These are phyloP conservation scores for Drosophila seguyi DNA, from an alignment of 1,140 invertebrate genomes.

Conservation along the genomic window DNA sequence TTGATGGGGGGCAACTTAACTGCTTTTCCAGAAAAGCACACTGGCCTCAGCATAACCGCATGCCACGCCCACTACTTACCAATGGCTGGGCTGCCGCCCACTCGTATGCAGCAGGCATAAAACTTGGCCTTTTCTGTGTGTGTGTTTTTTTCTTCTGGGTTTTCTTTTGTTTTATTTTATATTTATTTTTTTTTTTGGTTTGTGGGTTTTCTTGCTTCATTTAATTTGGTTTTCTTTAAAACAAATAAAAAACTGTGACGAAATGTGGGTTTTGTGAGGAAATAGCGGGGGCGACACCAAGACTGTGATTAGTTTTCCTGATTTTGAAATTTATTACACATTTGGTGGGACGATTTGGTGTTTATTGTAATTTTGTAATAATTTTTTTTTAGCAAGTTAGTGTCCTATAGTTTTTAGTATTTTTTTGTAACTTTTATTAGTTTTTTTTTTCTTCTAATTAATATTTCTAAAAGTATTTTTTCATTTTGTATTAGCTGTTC, in stretches of 20 bases:
- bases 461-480: too few relatives aligned
- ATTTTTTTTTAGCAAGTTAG: not conserved
- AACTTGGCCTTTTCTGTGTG: conserved; percentile 12
- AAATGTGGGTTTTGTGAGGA: conserved; percentile 17
- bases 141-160: not conserved
- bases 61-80: conserved; percentile 6
- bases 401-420: not conserved
- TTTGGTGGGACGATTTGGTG: not conserved
- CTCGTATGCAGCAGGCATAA: conserved; percentile 29
- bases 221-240: conserved; percentile 41
- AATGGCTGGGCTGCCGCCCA: conserved; percentile 4
- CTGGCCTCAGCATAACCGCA: conserved; percentile 19
- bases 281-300: not conserved
- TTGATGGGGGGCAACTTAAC: conserved; percentile 23
- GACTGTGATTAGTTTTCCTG: not conserved
- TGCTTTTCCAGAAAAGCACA: conserved; percentile 19
- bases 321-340: not conserved
- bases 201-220: conserved; percentile 27
- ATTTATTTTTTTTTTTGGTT: not conserved
- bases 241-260: conserved; percentile 24
- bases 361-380: not conserved
- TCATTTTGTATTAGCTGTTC: too few relatives aligned
- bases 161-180: conserved; percentile 4
- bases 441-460: not conserved
- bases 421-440: not conserved